Evolutionary conservation across 2,797 vertebrate genomes (phyloP), one percentile per base, ranked within the genome.

Genomic region (Masticophis lateralis): DNA sequence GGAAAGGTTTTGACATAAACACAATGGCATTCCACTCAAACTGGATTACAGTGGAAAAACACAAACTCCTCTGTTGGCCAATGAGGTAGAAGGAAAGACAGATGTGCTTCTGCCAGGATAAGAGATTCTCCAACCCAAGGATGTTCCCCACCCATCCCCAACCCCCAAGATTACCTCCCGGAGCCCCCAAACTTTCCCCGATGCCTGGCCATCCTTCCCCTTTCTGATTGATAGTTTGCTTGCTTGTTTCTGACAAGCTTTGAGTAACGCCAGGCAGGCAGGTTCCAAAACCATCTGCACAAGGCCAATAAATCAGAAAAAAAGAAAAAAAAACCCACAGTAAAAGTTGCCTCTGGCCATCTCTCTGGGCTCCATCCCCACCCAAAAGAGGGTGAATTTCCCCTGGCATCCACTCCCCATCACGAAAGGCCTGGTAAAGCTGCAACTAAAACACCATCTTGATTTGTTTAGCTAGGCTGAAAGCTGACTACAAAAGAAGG

Each of bases 381-480:
- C 88, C 94, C 93, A 93, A 86, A 93, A 86, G 59, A 74, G 91
- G 79, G 95, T 57, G 74, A 90, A 74, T 91, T 95, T 66, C 22
- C 56, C 92, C 93, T 88, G 95, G 74, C 94, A 86, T 91, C 93
- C 94, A 89, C 86, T 69, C 66, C 93, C 93, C 86, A 86, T 27
- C 86, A 91, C 56, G 18, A 91, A 92, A 92, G 94, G 10, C 32
- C 43, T 57, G 32, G n/a, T 51, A 51, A 51, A 51, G 7, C 47
- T 51, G 7, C 47, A 51, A 6, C 47, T 51, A 51, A 51, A 51
- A 94, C 4, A 59, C 91, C 90, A 91, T 91, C 53, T 69, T 93
- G 86, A 93, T 95, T 96, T 94, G 86, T 93, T 93, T 93, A 93
- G 93, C 94, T 95, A 13, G 91, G 94, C 92, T 92, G 93, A 94